Percentiles rank a stretch among this genome's conserved stretches.
Conservation (phyloP, 2,797 vertebrate species). For the Anas flavirostris region DNA sequence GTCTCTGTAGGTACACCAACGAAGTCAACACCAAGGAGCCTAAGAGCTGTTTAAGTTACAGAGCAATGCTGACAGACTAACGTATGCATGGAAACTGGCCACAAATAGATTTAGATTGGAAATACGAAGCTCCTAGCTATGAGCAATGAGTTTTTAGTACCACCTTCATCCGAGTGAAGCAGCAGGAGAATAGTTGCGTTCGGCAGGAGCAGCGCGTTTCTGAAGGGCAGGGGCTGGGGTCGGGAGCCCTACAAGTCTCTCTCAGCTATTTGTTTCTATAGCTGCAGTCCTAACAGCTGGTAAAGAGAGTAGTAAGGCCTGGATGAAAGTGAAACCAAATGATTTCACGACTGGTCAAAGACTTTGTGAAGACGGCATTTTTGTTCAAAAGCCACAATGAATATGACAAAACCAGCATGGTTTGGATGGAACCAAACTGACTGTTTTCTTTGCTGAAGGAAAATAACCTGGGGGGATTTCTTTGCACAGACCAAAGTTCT, state of each 20-base stretch:
- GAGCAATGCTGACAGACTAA: background rate
- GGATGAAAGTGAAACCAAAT: background rate
- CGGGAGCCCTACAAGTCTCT: accelerated
- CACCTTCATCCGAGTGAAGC: background rate
- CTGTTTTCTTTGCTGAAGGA: background rate
- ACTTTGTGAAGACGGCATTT: background rate
- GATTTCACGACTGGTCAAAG: background rate
- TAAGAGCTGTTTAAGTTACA: background rate
- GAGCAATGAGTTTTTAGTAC: accelerated
- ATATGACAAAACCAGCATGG: background rate
- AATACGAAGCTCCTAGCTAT: background rate
- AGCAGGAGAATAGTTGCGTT: background rate
- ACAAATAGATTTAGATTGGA: background rate
- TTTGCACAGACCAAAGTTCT: background rate
- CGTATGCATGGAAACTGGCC: background rate
- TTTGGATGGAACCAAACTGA: background rate
- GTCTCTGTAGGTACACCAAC: background rate
- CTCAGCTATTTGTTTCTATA: background rate
- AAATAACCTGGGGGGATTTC: background rate
- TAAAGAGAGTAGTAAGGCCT: background rate
- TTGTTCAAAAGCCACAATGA: background rate
- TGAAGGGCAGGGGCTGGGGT: background rate
- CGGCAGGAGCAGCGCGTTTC: background rate
- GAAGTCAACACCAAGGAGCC: background rate
- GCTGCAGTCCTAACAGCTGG: background rate